Evolutionary conservation across 2,113 vertebrate genomes (phyloP).

Genomic region (Elephas maximus): DNA sequence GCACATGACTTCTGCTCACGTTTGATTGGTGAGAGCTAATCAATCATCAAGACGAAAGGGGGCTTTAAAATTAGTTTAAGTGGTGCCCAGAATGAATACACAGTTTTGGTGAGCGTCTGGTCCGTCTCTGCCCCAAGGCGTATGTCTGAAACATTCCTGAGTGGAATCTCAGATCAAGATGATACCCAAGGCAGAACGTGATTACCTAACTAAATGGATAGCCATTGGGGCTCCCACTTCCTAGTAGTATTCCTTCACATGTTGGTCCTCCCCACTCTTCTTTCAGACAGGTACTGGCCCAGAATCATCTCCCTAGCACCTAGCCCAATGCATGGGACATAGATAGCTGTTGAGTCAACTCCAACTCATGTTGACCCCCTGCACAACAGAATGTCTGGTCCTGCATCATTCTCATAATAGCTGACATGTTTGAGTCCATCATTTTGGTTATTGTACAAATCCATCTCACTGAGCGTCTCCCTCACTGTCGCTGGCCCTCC

Average conservation of each 20-base stretch:
- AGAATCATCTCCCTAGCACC: background rate
- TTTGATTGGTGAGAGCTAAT: slow-evolving; percentile 13
- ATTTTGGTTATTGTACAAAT: background rate
- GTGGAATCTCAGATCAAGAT: slow-evolving; percentile 48
- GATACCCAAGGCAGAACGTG: background rate
- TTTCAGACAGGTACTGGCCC: background rate
- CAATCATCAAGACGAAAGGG: slow-evolving; percentile 52
- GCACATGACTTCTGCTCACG: background rate
- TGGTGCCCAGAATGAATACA: slow-evolving; percentile 38
- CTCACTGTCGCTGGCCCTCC: background rate
- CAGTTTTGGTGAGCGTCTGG: slow-evolving; percentile 39
- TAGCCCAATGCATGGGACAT: background rate
- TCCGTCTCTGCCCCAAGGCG: slow-evolving; percentile 42
- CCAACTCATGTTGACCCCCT: background rate
- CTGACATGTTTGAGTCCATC: background rate
- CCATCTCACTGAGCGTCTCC: background rate
- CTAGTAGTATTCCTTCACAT: background rate
- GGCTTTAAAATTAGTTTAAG: slow-evolving; percentile 24
- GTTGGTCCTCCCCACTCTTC: background rate
- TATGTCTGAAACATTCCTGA: slow-evolving; percentile 50
- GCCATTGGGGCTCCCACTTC: background rate
- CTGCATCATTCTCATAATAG: background rate
- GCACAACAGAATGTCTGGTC: background rate
- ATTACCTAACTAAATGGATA: background rate
- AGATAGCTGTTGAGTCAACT: background rate